phyloP scores from a whole-genome alignment of 2,113 vertebrate species.

The Campylomormyrus tamandua region DNA sequence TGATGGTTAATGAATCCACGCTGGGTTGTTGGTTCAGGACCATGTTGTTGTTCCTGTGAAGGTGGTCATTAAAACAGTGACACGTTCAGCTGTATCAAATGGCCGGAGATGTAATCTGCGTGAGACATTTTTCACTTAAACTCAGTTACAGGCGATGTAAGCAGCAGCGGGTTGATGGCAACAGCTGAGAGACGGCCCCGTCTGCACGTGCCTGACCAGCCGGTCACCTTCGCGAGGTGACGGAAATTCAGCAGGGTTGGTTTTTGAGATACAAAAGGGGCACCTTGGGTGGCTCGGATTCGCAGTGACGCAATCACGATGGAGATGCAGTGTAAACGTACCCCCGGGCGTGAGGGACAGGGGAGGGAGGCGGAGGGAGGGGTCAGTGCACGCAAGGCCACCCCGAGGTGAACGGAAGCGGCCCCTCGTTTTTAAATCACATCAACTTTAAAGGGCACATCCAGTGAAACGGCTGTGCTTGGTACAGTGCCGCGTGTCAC shows the following conservation, averaged over 20 bases:
- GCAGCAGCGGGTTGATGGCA: not conserved
- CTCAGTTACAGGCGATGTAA: not conserved
- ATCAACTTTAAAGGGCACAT: conserved; percentile 19
- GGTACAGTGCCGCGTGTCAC: not conserved
- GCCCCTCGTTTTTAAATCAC: not conserved
- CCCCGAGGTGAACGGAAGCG: not conserved
- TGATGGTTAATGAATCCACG: not conserved
- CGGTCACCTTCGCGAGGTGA: not conserved
- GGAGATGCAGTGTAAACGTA: not conserved
- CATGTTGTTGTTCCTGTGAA: not conserved
- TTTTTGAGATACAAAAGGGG: not conserved
- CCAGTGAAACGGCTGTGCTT: not conserved
- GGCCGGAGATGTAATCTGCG: not conserved
- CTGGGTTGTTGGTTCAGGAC: not conserved
- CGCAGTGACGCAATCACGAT: not conserved
- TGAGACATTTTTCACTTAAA: not conserved
- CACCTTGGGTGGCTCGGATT: not conserved
- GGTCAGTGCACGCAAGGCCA: not conserved
- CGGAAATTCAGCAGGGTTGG: not conserved
- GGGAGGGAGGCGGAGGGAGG: not conserved
- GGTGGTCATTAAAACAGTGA: not conserved
- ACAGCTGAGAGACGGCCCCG: not conserved
- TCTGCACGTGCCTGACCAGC: not conserved
- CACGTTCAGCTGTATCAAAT: not conserved
- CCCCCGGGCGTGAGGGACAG: not conserved